Conservation (phyloP, 2,888 invertebrate species). For the Lottia scabra region DNA sequence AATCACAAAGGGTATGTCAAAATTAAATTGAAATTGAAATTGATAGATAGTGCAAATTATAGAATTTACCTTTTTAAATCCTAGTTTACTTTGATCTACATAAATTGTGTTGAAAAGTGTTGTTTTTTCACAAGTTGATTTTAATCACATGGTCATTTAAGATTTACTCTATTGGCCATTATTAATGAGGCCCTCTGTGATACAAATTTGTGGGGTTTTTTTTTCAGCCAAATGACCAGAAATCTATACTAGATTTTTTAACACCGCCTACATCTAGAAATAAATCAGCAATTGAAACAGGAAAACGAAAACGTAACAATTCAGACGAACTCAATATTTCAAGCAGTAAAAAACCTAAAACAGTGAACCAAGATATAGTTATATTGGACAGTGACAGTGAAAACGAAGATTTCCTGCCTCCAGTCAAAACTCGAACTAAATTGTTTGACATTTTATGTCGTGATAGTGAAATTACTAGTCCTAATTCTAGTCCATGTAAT, state of each 20-base stretch:
- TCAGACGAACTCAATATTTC: not conserved
- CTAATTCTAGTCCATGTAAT: not conserved
- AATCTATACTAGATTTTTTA: conserved; percentile 55
- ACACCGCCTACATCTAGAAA: conserved; percentile 17
- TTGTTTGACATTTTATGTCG: not conserved
- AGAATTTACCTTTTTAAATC: no score
- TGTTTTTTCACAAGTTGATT: no score
- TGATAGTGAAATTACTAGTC: not conserved
- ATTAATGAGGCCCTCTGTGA: no score
- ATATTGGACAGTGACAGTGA: conserved; percentile 17
- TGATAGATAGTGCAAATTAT: no score
- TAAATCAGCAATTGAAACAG: not conserved
- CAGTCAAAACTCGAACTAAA: not conserved
- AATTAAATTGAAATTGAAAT: no score
- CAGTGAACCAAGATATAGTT: conserved; percentile 1
- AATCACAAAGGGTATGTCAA: conserved; percentile 43
- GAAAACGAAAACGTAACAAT: conserved; percentile 7
- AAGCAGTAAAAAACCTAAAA: not conserved
- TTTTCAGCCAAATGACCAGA: conserved; percentile 54
- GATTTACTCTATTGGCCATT: no score
- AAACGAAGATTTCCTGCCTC: not conserved
- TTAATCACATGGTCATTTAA: no score
- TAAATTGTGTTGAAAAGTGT: no score
- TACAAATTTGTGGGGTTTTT: no score
- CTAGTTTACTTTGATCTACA: no score